Conservation (phyloP, 2,113 vertebrate genomes). For the Psophia crepitans region DNA sequence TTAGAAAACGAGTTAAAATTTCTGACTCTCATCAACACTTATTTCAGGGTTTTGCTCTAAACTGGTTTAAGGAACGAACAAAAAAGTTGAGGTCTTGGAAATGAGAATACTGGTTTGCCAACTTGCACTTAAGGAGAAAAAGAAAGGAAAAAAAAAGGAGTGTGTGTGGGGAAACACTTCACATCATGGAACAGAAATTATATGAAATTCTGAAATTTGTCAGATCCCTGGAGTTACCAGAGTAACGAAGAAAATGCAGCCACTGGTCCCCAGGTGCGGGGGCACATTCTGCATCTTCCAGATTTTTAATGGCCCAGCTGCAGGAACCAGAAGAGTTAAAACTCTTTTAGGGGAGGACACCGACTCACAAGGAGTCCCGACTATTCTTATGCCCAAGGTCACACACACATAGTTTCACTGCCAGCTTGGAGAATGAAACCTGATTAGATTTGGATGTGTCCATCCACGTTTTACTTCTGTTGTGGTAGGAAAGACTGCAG, state of each 20-base stretch:
- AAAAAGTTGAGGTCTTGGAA: not conserved
- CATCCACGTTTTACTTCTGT: not conserved
- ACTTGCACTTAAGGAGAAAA: not conserved
- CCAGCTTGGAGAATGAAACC: not conserved
- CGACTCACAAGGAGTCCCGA: fast-evolving
- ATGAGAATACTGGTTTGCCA: not conserved
- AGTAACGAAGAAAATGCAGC: not conserved
- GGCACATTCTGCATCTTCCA: not conserved
- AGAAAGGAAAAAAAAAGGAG: too few species aligned
- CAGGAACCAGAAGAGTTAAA: not conserved
- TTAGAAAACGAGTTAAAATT: not conserved
- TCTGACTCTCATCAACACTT: not conserved
- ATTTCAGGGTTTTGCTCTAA: not conserved
- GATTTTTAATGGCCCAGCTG: not conserved
- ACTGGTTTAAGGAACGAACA: not conserved
- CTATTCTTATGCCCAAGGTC: not conserved
- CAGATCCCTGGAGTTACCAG: not conserved
- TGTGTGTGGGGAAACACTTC: not conserved
- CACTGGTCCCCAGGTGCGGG: not conserved
- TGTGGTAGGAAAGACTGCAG: not conserved
- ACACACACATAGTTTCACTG: not conserved
- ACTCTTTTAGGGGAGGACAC: not conserved
- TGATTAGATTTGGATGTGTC: fast-evolving
- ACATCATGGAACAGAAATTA: not conserved
- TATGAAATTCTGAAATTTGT: not conserved